Evolutionary conservation across 2,113 vertebrate genomes (phyloP), one percentile per base, ranked within the genome.

Genomic region (Ploceus nigricollis): DNA sequence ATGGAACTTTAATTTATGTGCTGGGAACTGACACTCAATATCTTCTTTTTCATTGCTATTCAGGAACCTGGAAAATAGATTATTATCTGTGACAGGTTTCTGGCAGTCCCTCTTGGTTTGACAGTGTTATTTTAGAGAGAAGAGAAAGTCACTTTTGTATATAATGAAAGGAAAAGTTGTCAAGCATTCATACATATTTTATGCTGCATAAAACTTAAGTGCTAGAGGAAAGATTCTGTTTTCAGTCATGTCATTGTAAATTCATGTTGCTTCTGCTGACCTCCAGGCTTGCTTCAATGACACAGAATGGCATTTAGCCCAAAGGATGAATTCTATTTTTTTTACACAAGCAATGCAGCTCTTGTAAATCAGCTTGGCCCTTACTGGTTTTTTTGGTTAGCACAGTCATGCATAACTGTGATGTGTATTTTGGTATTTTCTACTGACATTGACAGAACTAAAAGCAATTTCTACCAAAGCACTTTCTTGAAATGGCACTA

Each of bases 1-100:
- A 66, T 4, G 1, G 65, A 82, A 51, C 40, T 83, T 87, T 64
- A 94, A 94, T 95, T 91, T 95, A 78, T 93, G 31, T 84, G 57
- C 47, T 70, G 25, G 56, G 33, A 94, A 82, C 73, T 93, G 86
- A 81, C 82, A 89, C 25, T 82, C 82, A 82, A 1, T 95, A 77
- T 92, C 91, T 85, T 85, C 72, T 88, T 79, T 91, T 94, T 88
- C 91, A 82, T 82, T 87, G 53, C 85, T 93, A 66, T 93, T 96
- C 84, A 93, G 53, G 56, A 93, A 78, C 61, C 50, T 87, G 35
- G 51, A 82, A 96, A 95, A 95, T 61, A 95, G 87, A 90, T 95
- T 94, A 96, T 92, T 95, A 93, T 95, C 90, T 92, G 42, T 91
- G 90, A 96, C 92, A 96, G 90, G 20, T 94, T 95, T 88, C 87